Evolutionary conservation across 2,888 invertebrate genomes (phyloP).

Genomic region (Chorisops tibialis): DNA sequence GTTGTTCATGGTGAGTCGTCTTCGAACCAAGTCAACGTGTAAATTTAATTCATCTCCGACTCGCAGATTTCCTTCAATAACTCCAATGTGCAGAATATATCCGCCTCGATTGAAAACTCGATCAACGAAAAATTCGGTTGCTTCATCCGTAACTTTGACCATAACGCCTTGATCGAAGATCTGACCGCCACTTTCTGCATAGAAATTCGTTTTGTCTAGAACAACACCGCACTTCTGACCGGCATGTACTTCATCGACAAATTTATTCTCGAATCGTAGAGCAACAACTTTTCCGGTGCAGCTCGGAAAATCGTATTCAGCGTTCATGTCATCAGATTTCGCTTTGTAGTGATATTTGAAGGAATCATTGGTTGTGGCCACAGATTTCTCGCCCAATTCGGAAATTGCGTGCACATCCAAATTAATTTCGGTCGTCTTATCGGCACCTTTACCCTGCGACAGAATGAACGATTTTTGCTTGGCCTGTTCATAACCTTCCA

Average conservation of each 20-base stretch:
- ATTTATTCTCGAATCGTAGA: constrained; percentile 73
- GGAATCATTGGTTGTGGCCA: constrained; percentile 84
- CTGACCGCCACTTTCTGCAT: constrained; percentile 99
- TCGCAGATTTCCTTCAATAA: constrained; percentile 75
- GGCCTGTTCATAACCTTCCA: constrained; percentile 85
- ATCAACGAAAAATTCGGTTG: constrained; percentile 85
- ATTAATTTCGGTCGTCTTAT: constrained; percentile 77
- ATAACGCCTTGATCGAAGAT: constrained; percentile 94
- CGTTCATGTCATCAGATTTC: constrained; percentile 60
- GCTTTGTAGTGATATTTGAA: constrained; percentile 86
- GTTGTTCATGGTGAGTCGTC: constrained; percentile 96
- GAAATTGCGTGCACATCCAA: constrained; percentile 94
- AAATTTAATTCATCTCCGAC: constrained; percentile 83
- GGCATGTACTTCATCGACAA: constrained; percentile 75
- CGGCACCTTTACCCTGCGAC: constrained; percentile 83
- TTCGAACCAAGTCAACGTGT: constrained; percentile 77
- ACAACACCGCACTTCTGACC: constrained; percentile 91
- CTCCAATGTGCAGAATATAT: constrained; percentile 91
- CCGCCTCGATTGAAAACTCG: constrained; percentile 95
- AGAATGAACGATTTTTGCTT: constrained; percentile 84
- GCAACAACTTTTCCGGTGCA: constrained; percentile 78
- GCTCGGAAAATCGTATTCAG: constrained; percentile 71
- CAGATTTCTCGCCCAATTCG: constrained; percentile 73
- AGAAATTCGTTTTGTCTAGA: constrained; percentile 89
- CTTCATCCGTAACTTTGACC: constrained; percentile 77